Percentiles rank a stretch among this genome's conserved stretches.
Conservation (phyloP, 2,888 invertebrate genomes). For the Ceramica pisi region DNA sequence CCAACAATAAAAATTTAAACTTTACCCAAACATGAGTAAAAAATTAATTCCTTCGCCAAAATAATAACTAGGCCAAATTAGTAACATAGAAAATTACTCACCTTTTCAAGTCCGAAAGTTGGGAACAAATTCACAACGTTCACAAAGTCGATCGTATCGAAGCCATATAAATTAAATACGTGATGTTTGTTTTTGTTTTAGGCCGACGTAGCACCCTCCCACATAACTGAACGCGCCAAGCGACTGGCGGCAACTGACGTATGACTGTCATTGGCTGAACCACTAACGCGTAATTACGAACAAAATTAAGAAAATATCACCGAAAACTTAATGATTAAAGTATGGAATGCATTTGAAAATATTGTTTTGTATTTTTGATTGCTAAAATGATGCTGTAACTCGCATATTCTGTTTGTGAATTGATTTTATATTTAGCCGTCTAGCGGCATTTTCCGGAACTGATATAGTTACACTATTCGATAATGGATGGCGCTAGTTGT, state of each 20-base stretch:
- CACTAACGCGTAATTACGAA: slow-evolving; percentile 48
- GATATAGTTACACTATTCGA: slow-evolving; percentile 53
- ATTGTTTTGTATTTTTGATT: accelerated
- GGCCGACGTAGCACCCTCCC: slow-evolving; percentile 57
- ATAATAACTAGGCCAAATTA: slow-evolving; percentile 3
- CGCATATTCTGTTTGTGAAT: background rate
- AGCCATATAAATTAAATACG: slow-evolving; percentile 74
- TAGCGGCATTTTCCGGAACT: slow-evolving; percentile 43
- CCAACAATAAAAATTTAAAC: background rate
- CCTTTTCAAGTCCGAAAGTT: slow-evolving; percentile 44
- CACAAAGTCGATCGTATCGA: slow-evolving; percentile 61
- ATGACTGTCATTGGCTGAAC: slow-evolving; percentile 64
- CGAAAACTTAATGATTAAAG: background rate
- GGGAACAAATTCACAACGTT: slow-evolving; percentile 51
- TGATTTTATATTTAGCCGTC: background rate
- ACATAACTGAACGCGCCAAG: slow-evolving; percentile 77
- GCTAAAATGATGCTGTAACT: background rate
- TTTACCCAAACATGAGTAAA: background rate
- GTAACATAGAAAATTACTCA: slow-evolving; percentile 24
- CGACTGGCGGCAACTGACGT: slow-evolving; percentile 81
- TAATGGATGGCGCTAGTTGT: slow-evolving; percentile 59
- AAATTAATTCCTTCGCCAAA: background rate
- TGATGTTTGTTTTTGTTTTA: slow-evolving; percentile 71
- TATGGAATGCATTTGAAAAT: background rate
- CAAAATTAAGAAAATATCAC: slow-evolving; percentile 4